Percentiles rank a stretch among this genome's conserved stretches.
Evolutionary conservation across 1,140 invertebrate species (phyloP).

Genomic region (Halyomorpha halys): DNA sequence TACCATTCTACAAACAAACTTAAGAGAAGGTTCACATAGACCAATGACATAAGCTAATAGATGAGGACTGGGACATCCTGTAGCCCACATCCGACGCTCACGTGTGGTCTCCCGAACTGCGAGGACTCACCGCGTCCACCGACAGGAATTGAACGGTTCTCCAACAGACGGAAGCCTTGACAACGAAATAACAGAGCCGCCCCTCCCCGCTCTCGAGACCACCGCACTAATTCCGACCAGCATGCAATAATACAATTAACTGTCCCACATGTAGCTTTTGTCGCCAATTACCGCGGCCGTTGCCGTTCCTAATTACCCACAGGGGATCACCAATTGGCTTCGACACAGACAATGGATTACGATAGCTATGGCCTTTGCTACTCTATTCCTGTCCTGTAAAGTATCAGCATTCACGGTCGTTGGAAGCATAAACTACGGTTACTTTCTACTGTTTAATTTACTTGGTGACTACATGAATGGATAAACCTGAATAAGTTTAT

Average conservation of each 20-base stretch:
- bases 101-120: background rate
- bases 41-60: too few relatives aligned
- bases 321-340: background rate
- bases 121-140: too few relatives aligned
- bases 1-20: too few relatives aligned
- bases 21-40: too few relatives aligned
- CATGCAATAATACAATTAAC: constrained; percentile 11
- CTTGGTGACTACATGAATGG: too few relatives aligned
- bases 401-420: too few relatives aligned
- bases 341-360: too few relatives aligned
- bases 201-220: background rate
- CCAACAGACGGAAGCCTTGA: background rate
- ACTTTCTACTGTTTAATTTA: too few relatives aligned
- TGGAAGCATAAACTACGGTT: too few relatives aligned
- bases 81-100: constrained; percentile 1
- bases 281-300: background rate
- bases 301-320: background rate
- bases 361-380: too few relatives aligned
- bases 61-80: background rate
- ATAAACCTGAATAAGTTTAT: too few relatives aligned
- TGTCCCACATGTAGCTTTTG: background rate
- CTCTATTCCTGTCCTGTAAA: too few relatives aligned
- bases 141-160: background rate
- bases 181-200: background rate
- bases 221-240: background rate